These are phyloP conservation scores for Morpho helenor DNA, from an alignment of 2,888 invertebrate species.

Conservation along the genomic window DNA sequence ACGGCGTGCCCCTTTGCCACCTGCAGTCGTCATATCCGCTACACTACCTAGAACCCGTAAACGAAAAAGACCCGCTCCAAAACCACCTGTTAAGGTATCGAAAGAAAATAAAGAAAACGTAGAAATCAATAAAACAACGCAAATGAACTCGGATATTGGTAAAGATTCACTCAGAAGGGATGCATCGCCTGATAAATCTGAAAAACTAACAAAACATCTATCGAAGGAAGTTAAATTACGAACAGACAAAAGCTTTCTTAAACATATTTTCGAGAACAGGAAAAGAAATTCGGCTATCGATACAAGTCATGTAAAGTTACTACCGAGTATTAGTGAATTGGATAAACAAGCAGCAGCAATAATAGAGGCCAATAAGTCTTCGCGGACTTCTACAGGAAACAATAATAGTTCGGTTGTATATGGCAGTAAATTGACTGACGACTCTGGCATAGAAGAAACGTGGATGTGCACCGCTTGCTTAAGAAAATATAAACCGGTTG, in stretches of 20 bases:
- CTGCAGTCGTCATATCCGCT: constrained; percentile 53
- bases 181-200: constrained; percentile 36
- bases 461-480: constrained; percentile 64
- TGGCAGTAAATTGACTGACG: constrained; percentile 1
- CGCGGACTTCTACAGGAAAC: constrained; percentile 6
- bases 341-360: constrained; percentile 89
- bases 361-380: constrained; percentile 72
- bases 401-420: neutral
- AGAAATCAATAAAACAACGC: constrained; percentile 22
- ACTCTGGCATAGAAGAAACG: constrained; percentile 31
- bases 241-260: constrained; percentile 76
- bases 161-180: constrained; percentile 28
- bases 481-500: constrained; percentile 54
- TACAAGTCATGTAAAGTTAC: constrained; percentile 69
- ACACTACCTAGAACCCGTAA: constrained; percentile 53
- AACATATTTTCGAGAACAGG: constrained; percentile 70
- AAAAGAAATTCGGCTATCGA: constrained; percentile 59
- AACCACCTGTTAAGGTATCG: constrained; percentile 57
- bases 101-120: constrained; percentile 37
- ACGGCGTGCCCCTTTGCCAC: constrained; percentile 85
- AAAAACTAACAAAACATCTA: constrained; percentile 45
- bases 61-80: constrained; percentile 77
- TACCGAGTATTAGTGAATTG: constrained; percentile 88
- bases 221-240: constrained; percentile 50
- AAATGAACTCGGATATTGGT: constrained; percentile 37